Evolutionary conservation across 2,888 invertebrate genomes (phyloP), one percentile per base, ranked within the genome.

Genomic region (Pollenia labialis): DNA sequence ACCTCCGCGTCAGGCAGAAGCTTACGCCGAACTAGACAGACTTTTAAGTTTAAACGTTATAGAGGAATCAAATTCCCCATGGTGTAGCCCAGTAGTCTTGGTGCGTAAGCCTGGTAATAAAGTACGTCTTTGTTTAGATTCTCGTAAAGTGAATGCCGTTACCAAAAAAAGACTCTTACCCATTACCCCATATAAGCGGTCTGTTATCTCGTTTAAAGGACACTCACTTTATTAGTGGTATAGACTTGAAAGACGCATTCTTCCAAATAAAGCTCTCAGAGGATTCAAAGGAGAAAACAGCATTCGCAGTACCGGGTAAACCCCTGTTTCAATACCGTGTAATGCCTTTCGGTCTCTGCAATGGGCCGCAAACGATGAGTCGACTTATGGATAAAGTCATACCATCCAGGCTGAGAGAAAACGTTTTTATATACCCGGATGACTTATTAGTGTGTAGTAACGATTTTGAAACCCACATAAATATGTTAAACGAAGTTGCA

Each of bases 251-350:
- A 56, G 71, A 82, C 76, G 82, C 79, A 2, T 87, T 81, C 32
- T 81, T 71, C 23, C 87, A 87, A 52, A 87, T 87, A 11, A 23
- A 11, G 1, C 46, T 87, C 12, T 16, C 68, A 7, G 72, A 80
- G n/a, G 10, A 18, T 2, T 85, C 85, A 9, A 80, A 80, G 50
- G 77, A 81, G 18, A 85, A 85, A 11, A 91, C 91, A 1, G 91
- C 90, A 0, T 89, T 88, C 40, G 82, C 90, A 10, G 90, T 91
- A 3, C 91, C 86, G 4, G 88, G 88, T 6, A 32, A 32, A 16
- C 58, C 58, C 12, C 12, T 58, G 62, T 76, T 4, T 69, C 71
- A 14, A 54, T 82, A 7, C 76, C 75, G 32, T 50, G 68, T 8
- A 68, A 82, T 52, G 75, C 75, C 16, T 32, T 75, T 2, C 16